phyloP scores from a whole-genome alignment of 2,113 vertebrate species.

The Epinephelus cyanopodus region DNA sequence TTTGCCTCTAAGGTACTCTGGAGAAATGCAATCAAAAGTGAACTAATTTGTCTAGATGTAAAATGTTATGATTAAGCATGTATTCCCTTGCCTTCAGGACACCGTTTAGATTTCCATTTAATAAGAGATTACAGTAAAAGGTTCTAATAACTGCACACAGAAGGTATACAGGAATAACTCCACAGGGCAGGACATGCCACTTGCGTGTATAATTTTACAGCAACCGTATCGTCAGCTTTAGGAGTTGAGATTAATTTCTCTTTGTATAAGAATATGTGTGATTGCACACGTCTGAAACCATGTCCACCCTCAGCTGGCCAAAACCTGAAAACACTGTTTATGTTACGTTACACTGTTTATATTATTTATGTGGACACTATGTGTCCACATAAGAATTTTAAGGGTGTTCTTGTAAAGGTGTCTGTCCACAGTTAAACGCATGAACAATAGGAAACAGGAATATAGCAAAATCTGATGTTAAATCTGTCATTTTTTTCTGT shows the following conservation, averaged over 20 bases:
- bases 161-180: neutral
- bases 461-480: neutral
- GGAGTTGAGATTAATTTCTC: no score
- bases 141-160: conserved; percentile 26
- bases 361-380: no score
- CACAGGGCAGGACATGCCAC: neutral
- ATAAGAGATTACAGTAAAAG: conserved; percentile 44
- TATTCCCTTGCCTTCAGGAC: conserved; percentile 62
- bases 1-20: conserved; percentile 74
- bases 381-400: no score
- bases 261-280: no score
- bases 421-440: neutral
- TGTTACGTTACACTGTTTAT: no score
- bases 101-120: conserved; percentile 53
- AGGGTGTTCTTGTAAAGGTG: neutral
- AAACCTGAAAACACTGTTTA: neutral
- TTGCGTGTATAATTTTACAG: neutral
- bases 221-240: neutral
- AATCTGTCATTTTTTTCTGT: neutral
- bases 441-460: neutral
- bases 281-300: neutral
- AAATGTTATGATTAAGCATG: conserved; percentile 77
- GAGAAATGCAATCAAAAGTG: conserved; percentile 82
- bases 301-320: neutral
- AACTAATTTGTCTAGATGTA: conserved; percentile 73